Conservation (phyloP, 2,797 vertebrate genomes). For the Mionectes olivaceus region DNA sequence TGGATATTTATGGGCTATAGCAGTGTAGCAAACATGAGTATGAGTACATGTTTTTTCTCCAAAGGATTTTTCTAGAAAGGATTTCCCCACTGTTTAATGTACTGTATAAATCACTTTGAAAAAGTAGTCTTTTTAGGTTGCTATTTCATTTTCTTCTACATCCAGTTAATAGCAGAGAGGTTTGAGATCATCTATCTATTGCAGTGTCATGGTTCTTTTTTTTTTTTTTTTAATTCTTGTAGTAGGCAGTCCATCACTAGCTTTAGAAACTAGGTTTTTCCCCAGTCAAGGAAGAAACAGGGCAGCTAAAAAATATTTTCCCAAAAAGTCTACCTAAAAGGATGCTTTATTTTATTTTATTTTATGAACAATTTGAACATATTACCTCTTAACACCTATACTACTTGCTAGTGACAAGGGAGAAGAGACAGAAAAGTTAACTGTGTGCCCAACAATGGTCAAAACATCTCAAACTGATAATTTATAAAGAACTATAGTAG, state of each 20-base stretch:
- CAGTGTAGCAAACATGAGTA: not conserved
- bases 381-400: not conserved
- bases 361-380: not conserved
- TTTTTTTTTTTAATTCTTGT: not conserved
- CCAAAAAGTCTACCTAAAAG: not conserved
- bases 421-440: not conserved
- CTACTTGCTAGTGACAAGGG: not conserved
- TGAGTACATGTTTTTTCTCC: not conserved
- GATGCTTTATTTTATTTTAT: not conserved
- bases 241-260: not conserved
- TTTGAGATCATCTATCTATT: not conserved
- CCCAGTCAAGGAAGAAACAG: not conserved
- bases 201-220: not conserved
- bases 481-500: constrained; percentile 37
- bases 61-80: not conserved
- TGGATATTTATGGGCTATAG: constrained; percentile 51
- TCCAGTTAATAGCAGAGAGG: not conserved
- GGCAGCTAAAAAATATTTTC: not conserved
- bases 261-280: not conserved
- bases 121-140: not conserved
- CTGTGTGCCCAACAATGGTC: not conserved
- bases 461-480: constrained; percentile 30
- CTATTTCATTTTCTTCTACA: constrained; percentile 40
- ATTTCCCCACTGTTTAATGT: not conserved
- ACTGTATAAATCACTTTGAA: not conserved